Conservation (phyloP, 2,113 vertebrate species). For the Butorides virescens region DNA sequence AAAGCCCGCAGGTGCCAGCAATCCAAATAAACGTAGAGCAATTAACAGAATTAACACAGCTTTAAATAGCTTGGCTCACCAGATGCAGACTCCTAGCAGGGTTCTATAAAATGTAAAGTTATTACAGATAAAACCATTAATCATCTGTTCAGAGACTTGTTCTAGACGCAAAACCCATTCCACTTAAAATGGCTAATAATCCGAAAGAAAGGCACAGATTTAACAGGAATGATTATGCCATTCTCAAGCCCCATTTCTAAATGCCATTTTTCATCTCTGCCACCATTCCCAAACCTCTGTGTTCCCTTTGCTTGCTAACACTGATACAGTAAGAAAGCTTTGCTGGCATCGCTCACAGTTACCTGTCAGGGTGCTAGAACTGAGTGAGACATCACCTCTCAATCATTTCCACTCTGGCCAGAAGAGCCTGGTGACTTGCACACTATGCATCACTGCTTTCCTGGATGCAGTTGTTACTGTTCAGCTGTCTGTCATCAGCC, state of each 20-base stretch:
- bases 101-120: conserved; percentile 80
- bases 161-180: conserved; percentile 74
- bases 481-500: background rate
- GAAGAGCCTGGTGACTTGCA: background rate
- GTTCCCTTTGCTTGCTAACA: background rate
- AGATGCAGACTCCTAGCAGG: conserved; percentile 78
- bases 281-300: background rate
- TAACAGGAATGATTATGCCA: conserved; percentile 42
- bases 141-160: conserved; percentile 80
- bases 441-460: background rate
- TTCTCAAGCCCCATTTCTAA: conserved; percentile 56
- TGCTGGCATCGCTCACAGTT: background rate
- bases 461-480: background rate
- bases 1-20: conserved; percentile 79
- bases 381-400: background rate
- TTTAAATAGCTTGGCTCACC: conserved; percentile 82
- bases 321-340: background rate
- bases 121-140: conserved; percentile 80
- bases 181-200: conserved; percentile 75
- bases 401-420: background rate
- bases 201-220: conserved; percentile 61
- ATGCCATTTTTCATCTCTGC: conserved; percentile 18
- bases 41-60: conserved; percentile 84
- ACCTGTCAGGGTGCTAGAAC: background rate
- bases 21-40: conserved; percentile 79